Conservation (phyloP, 2,888 invertebrate species). For the Xanthorhoe designata region DNA sequence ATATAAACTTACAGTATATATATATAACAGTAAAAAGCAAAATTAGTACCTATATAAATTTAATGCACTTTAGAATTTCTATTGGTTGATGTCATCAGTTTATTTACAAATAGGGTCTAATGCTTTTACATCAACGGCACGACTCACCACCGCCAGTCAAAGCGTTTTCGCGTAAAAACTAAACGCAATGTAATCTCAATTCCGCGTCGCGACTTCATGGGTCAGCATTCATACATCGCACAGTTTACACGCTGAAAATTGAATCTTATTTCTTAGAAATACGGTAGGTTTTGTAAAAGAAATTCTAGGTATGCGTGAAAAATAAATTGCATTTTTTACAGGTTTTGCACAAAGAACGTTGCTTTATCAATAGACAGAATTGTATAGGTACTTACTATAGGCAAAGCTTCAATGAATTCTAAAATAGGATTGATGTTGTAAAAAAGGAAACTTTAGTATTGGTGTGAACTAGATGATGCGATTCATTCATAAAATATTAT, state of each 20-base stretch:
- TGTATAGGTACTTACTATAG: neutral
- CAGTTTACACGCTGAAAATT: slow-evolving; percentile 23
- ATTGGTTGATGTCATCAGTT: neutral
- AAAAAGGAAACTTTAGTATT: neutral
- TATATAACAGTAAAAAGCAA: neutral
- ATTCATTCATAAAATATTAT: slow-evolving; percentile 22
- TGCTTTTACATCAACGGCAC: slow-evolving; percentile 40
- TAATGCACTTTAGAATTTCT: neutral
- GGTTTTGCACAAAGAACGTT: neutral
- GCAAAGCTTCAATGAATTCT: neutral
- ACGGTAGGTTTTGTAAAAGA: slow-evolving; percentile 13
- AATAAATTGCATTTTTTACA: slow-evolving; percentile 26
- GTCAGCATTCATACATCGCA: slow-evolving; percentile 43
- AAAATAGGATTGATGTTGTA: neutral
- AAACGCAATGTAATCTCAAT: slow-evolving; percentile 56
- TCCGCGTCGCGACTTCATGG: slow-evolving; percentile 50
- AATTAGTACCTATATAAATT: neutral
- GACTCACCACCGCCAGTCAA: slow-evolving; percentile 45
- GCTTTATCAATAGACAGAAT: slow-evolving; percentile 9
- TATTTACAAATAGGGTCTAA: slow-evolving; percentile 10
- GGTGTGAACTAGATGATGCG: neutral
- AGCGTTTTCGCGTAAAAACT: slow-evolving; percentile 56
- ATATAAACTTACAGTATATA: neutral
- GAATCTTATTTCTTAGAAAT: slow-evolving; percentile 1
- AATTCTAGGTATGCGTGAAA: neutral